These are phyloP conservation scores for Saxidomus purpurata DNA, from an alignment of 1,140 invertebrate genomes.

Conservation along the genomic window DNA sequence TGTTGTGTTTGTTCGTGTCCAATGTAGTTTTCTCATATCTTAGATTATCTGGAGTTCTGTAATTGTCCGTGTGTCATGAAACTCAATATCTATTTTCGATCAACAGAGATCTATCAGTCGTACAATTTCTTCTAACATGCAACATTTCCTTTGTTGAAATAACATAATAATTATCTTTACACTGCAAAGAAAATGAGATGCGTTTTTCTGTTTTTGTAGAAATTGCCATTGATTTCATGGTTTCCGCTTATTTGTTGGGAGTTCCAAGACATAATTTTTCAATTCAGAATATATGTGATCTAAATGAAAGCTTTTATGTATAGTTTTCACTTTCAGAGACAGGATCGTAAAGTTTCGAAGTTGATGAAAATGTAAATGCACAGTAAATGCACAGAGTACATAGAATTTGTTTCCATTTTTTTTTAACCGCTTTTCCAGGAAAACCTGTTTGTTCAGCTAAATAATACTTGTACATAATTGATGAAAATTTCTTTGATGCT, in stretches of 20 bases:
- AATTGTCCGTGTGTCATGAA: neutral
- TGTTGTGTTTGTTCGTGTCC: neutral
- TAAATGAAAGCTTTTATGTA: neutral
- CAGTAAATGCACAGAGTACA: too few relatives aligned
- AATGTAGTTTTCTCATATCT: neutral
- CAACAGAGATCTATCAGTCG: neutral
- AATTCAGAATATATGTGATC: neutral
- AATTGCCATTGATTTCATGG: slow-evolving; percentile 2
- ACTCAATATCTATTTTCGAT: slow-evolving; percentile 9
- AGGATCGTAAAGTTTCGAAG: neutral
- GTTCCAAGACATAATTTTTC: neutral
- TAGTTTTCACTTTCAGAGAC: neutral
- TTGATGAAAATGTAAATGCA: neutral
- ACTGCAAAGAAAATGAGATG: neutral
- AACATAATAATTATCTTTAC: slow-evolving; percentile 1
- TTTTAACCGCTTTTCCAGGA: too few relatives aligned
- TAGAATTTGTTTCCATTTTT: too few relatives aligned
- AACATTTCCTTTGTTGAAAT: neutral
- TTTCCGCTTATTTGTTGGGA: neutral
- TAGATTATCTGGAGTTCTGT: neutral
- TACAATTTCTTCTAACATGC: slow-evolving; percentile 9
- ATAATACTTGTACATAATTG: too few relatives aligned
- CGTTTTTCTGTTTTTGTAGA: neutral
- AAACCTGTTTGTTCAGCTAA: too few relatives aligned
- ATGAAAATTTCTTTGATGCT: too few relatives aligned